A percentile compares a stretch with the other conserved stretches of the same genome.
Evolutionary conservation across 2,888 invertebrate species (phyloP).

Genomic region (Rhodophaea formosa): DNA sequence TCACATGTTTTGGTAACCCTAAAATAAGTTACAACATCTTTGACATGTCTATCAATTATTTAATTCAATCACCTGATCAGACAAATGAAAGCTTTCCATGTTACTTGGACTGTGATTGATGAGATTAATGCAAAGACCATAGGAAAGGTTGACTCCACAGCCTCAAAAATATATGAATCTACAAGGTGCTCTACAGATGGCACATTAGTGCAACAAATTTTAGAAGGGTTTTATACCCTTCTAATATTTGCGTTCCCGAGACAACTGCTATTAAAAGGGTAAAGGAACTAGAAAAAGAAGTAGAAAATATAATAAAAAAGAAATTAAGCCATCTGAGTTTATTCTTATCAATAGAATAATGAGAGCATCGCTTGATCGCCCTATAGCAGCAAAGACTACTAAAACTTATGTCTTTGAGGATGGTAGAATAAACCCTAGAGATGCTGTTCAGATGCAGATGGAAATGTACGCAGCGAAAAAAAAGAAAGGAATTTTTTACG

Average conservation of each 20-base stretch:
- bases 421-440: not conserved
- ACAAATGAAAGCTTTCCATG: too few species aligned
- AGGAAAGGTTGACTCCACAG: slow-evolving; percentile 13
- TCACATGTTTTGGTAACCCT: not conserved
- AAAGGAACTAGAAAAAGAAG: too few species aligned
- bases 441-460: slow-evolving; percentile 19
- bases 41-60: not conserved
- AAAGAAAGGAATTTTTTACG: slow-evolving; percentile 22
- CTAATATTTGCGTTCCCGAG: too few species aligned
- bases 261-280: too few species aligned
- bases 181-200: not conserved
- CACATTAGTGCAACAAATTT: slow-evolving; percentile 13
- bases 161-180: slow-evolving; percentile 5
- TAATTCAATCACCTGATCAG: too few species aligned
- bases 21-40: slow-evolving; percentile 9
- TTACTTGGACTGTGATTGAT: not conserved
- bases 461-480: slow-evolving; percentile 20
- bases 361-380: not conserved
- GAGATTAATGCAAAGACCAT: slow-evolving; percentile 12
- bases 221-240: slow-evolving; percentile 6
- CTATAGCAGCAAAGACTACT: too few species aligned
- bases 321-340: too few species aligned
- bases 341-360: not conserved
- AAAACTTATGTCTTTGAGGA: too few species aligned
- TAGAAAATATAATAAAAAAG: too few species aligned